These are phyloP conservation scores for Bolborhynchus lineola DNA, from an alignment of 2,113 vertebrate species.

Conservation along the genomic window DNA sequence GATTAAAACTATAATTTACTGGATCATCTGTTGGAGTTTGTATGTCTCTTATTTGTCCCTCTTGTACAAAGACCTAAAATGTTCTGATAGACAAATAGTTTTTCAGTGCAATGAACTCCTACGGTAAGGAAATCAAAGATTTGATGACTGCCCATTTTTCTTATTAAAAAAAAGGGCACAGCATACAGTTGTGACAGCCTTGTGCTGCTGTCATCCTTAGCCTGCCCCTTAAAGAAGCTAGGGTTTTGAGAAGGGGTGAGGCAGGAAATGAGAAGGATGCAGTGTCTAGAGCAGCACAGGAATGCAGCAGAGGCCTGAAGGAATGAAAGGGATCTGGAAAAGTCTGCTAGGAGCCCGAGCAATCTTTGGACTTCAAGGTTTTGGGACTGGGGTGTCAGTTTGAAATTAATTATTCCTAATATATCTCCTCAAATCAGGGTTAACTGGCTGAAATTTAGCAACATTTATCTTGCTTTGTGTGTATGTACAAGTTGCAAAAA, in stretches of 20 bases:
- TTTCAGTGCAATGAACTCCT: not conserved
- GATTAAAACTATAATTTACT: conserved; percentile 39
- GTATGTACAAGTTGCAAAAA: not conserved
- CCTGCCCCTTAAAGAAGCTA: not conserved
- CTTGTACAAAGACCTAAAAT: not conserved
- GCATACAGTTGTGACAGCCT: not conserved
- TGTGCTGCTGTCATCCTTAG: not conserved
- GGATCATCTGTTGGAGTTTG: not conserved
- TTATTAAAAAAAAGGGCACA: not conserved
- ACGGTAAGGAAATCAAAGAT: not conserved
- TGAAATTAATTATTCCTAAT: not conserved
- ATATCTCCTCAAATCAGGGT: not conserved
- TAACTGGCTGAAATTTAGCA: not conserved
- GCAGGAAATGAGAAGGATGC: not conserved
- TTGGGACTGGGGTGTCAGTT: not conserved
- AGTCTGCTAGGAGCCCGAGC: not conserved
- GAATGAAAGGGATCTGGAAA: not conserved
- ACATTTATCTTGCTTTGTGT: not conserved
- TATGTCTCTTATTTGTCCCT: not conserved
- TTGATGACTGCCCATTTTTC: not conserved
- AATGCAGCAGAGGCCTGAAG: not conserved
- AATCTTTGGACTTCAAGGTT: not conserved
- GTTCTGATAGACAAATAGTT: not conserved
- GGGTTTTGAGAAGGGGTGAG: not conserved
- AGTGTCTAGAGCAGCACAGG: not conserved